Evolutionary conservation across 2,888 invertebrate species (phyloP).

Genomic region (Nebria salina): DNA sequence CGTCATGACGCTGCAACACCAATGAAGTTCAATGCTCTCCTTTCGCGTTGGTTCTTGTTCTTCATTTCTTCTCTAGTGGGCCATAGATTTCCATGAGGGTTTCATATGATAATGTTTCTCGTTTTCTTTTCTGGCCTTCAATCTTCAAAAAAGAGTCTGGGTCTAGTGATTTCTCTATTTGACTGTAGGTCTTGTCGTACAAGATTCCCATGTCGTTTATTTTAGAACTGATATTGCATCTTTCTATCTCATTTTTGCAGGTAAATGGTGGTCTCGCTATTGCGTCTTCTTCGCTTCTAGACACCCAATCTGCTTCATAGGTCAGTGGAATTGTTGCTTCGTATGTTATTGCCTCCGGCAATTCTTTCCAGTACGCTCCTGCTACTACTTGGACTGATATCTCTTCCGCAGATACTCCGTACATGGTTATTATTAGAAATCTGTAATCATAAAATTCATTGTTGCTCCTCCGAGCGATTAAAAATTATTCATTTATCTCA

Average conservation of each 20-base stretch:
- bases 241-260: not conserved
- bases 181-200: not conserved
- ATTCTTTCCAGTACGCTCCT: constrained; percentile 10
- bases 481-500: too few species aligned
- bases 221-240: not conserved
- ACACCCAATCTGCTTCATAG: constrained; percentile 4
- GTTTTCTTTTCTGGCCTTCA: too few species aligned
- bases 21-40: too few species aligned
- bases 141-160: not conserved
- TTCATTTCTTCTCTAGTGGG: too few species aligned
- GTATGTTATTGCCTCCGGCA: not conserved
- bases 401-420: too few species aligned
- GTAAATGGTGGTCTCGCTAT: not conserved
- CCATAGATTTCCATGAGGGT: too few species aligned
- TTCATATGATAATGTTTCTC: too few species aligned
- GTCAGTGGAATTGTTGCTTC: constrained; percentile 41
- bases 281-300: not conserved
- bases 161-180: not conserved
- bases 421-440: too few species aligned
- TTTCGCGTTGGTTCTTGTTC: too few species aligned
- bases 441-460: too few species aligned
- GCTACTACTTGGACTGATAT: constrained; percentile 2
- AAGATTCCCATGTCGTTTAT: not conserved
- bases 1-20: not conserved
- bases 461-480: too few species aligned